phyloP scores from a whole-genome alignment of 2,113 vertebrate genomes.

The Rhinopithecus roxellana region DNA sequence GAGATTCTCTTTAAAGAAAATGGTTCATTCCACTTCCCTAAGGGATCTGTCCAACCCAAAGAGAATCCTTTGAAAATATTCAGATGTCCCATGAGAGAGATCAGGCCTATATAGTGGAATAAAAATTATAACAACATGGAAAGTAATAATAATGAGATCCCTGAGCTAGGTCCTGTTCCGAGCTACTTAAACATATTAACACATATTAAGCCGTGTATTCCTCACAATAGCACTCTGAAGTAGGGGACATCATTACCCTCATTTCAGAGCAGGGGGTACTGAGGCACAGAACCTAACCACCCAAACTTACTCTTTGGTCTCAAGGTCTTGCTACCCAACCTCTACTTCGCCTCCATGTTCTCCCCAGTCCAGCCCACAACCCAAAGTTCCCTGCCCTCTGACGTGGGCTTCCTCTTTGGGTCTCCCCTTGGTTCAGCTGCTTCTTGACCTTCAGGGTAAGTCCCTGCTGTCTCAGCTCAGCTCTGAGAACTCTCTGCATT shows the following conservation, averaged over 20 bases:
- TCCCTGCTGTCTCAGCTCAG: not conserved
- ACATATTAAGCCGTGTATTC: too few relatives aligned
- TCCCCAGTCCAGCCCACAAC: fast-evolving
- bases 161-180: not conserved
- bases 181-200: not conserved
- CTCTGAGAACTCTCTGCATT: not conserved
- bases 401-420: not conserved
- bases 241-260: not conserved
- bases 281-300: not conserved
- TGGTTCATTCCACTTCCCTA: not conserved
- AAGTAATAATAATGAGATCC: not conserved
- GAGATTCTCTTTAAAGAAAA: not conserved
- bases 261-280: not conserved
- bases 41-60: not conserved
- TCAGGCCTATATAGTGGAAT: not conserved
- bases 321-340: not conserved
- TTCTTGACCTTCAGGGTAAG: not conserved
- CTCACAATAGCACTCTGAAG: not conserved
- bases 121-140: not conserved
- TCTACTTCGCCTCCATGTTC: too few relatives aligned
- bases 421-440: not conserved
- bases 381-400: not conserved
- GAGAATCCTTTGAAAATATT: not conserved
- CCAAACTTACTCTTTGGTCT: not conserved
- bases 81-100: not conserved